A percentile compares a stretch with the other conserved stretches of the same genome.
phyloP scores from a whole-genome alignment of 2,888 invertebrate species.

The Hedya salicella region DNA sequence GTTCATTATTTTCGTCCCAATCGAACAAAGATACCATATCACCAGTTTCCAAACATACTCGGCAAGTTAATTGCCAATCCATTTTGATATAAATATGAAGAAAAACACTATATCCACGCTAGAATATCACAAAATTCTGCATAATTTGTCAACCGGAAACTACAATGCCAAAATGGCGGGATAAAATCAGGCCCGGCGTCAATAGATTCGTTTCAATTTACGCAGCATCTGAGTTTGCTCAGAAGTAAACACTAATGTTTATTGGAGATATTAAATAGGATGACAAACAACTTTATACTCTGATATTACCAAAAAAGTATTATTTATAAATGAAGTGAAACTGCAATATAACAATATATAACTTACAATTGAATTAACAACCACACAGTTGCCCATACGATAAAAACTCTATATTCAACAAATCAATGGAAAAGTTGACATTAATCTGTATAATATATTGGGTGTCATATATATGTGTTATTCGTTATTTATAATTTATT shows the following conservation, averaged over 20 bases:
- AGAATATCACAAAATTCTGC: slow-evolving; percentile 58
- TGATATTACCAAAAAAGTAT: too few relatives aligned
- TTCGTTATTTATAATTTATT: neutral
- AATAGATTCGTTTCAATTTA: slow-evolving; percentile 53
- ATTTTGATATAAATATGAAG: slow-evolving; percentile 59
- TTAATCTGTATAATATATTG: too few relatives aligned
- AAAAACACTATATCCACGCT: slow-evolving; percentile 43
- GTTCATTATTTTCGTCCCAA: slow-evolving; percentile 84
- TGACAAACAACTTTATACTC: too few relatives aligned
- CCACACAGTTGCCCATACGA: too few relatives aligned
- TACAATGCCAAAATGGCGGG: slow-evolving; percentile 62
- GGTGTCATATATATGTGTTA: too few relatives aligned
- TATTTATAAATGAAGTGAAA: neutral
- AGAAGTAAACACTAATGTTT: neutral
- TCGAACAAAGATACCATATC: slow-evolving; percentile 83
- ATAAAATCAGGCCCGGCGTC: slow-evolving; percentile 42
- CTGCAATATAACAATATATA: neutral
- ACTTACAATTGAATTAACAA: too few relatives aligned
- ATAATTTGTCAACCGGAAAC: slow-evolving; percentile 67
- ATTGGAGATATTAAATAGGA: neutral
- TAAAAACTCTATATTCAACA: too few relatives aligned
- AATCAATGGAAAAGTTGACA: too few relatives aligned
- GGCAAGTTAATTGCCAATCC: slow-evolving; percentile 84
- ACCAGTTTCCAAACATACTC: slow-evolving; percentile 80
- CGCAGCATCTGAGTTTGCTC: slow-evolving; percentile 27